phyloP scores from a whole-genome alignment of 2,797 vertebrate species.

The Pangasius krempfi region DNA sequence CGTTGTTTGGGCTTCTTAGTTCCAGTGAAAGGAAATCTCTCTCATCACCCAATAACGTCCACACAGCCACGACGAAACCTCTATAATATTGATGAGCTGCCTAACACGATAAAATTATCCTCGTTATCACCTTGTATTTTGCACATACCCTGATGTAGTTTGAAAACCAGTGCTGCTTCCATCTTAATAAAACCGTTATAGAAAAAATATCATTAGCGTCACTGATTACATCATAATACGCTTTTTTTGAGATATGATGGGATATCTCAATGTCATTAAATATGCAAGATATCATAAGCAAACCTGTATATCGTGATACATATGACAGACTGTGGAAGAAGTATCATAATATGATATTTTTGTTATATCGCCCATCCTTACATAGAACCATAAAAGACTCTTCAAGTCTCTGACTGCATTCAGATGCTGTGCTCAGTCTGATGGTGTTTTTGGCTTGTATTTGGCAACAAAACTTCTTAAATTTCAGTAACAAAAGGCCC shows the following conservation, averaged over 20 bases:
- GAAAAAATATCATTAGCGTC: background rate
- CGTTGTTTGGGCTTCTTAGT: too few relatives aligned
- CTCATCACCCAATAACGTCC: background rate
- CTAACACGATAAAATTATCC: constrained; percentile 26
- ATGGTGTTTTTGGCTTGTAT: too few relatives aligned
- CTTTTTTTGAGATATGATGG: background rate
- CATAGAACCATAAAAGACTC: too few relatives aligned
- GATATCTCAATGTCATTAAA: background rate
- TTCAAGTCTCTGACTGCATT: too few relatives aligned
- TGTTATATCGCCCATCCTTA: too few relatives aligned
- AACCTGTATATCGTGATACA: background rate
- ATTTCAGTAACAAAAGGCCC: background rate
- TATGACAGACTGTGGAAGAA: background rate
- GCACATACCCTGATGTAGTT: constrained; percentile 17
- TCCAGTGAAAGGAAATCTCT: too few relatives aligned
- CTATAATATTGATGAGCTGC: constrained; percentile 29
- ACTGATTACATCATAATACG: background rate
- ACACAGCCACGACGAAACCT: constrained; percentile 21
- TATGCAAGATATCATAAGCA: background rate
- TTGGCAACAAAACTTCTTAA: too few relatives aligned
- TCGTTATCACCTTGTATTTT: constrained; percentile 32
- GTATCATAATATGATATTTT: too few relatives aligned
- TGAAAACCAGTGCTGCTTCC: constrained; percentile 38
- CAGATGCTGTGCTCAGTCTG: too few relatives aligned
- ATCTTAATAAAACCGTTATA: constrained; percentile 46